Percentiles rank a stretch among this genome's conserved stretches.
Conservation (phyloP, 2,113 vertebrate species). For the Rousettus leschenaultii region DNA sequence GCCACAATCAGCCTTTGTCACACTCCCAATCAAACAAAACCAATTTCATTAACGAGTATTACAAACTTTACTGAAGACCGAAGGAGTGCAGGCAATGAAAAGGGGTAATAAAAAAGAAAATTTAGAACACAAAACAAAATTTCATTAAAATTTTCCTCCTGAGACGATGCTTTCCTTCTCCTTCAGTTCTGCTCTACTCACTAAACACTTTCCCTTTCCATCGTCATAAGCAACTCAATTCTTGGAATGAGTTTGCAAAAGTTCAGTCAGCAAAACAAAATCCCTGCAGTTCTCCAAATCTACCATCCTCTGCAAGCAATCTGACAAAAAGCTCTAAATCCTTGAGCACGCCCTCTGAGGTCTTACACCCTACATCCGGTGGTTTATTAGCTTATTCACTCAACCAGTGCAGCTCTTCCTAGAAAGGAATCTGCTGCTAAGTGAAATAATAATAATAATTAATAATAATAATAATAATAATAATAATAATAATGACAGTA, state of each 20-base stretch:
- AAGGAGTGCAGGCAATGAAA: rapidly evolving
- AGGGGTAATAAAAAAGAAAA: neutral
- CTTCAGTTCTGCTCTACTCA: neutral
- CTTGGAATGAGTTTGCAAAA: neutral
- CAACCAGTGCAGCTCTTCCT: neutral
- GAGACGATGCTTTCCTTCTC: neutral
- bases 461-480: no score
- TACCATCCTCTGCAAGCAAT: neutral
- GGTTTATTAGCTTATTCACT: no score
- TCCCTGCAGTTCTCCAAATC: neutral
- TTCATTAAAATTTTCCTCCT: neutral
- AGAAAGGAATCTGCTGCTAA: neutral
- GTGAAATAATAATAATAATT: neutral
- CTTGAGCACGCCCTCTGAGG: neutral
- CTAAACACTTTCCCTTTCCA: neutral
- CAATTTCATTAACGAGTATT: neutral
- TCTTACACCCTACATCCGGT: neutral
- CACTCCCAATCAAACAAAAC: neutral
- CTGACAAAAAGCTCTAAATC: neutral
- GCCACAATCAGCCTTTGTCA: neutral
- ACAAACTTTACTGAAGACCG: neutral
- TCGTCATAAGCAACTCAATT: neutral
- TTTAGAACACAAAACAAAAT: neutral
- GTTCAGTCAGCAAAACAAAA: neutral
- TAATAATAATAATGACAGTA: neutral